These are phyloP conservation scores for Diarsia dahlii DNA, from an alignment of 2,888 invertebrate species.

Conservation along the genomic window DNA sequence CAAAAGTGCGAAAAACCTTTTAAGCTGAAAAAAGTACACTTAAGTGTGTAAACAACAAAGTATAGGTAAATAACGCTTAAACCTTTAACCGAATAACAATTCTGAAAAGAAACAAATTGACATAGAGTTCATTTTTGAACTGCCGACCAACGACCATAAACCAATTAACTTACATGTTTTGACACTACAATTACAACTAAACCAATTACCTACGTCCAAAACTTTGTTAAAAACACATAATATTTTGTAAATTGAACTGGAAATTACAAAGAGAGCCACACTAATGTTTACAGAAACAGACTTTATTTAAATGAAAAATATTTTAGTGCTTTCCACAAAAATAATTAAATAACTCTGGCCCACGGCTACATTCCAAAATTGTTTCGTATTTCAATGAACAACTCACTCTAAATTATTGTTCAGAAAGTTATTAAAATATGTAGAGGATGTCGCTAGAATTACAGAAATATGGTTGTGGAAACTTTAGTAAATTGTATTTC, in stretches of 20 bases:
- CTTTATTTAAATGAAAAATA: conserved; percentile 21
- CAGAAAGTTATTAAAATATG: conserved; percentile 2
- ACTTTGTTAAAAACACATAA: conserved; percentile 6
- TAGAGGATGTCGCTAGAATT: not conserved
- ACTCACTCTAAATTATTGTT: conserved; percentile 5
- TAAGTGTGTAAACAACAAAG: not conserved
- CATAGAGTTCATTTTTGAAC: not conserved
- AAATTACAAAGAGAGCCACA: conserved; percentile 19
- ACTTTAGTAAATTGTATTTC: not conserved
- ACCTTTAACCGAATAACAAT: not conserved
- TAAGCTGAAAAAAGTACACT: not conserved
- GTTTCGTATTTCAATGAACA: conserved; percentile 13
- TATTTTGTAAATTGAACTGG: not conserved
- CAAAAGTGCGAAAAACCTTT: too few species aligned
- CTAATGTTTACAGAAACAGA: conserved; percentile 4
- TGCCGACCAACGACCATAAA: not conserved
- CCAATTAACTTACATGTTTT: not conserved
- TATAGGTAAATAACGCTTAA: not conserved
- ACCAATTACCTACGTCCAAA: not conserved
- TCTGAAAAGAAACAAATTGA: not conserved
- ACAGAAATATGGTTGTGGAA: not conserved
- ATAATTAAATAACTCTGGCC: conserved; percentile 8
- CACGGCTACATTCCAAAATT: not conserved
- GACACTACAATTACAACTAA: not conserved
- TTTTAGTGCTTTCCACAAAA: not conserved